Base-by-base conservation (phyloP, 2,797 vertebrate genomes). In the Squalus acanthias region DNA sequence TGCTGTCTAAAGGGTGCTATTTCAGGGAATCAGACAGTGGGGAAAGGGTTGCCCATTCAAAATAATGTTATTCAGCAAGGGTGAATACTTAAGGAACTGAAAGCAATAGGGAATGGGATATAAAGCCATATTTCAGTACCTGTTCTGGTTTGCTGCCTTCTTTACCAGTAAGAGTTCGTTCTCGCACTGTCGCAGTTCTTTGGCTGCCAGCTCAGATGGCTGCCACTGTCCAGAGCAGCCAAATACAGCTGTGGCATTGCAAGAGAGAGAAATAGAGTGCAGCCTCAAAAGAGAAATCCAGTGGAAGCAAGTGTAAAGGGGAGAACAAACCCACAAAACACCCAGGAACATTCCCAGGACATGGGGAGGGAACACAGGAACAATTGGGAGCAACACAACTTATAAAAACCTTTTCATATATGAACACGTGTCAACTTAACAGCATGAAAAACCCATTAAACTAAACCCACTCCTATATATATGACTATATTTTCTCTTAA, bases 131-230 rank as follows among this genome's bases (percentile, higher is more conserved):
- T 98, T 98, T 98, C 98, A 98, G 99, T 99, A 99, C 99, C 99
- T 99, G 98, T 99, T 98, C 97, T 95, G 98, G 97, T 98, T 97
- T 98, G 98, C 97, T 98, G 98, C 98, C 97, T 98, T 97, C 97
- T 98, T 98, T 99, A 99, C 98, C 99, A 99, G 98, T 98, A 99
- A 95, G 94, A 95, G 70, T 95, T 95, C 96, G 98, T 99, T 98
- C 99, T 98, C 97, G 98, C 98, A 98, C 98, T 99, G 98, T 98
- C 98, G 98, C 98, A 98, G 98, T 99, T 99, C 98, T 99, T 99
- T 99, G 99, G 98, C 98, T 99, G 99, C 99, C 99, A 99, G 98
- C 98, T 98, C 97, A 98, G 98, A 98, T 98, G 98, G 98, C 98
- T 98, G 98, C 98, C 98, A 99, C 98, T 99, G 98, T 99, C 99